Conservation (phyloP, 2,797 vertebrate species). For the Acropternis orthonyx region DNA sequence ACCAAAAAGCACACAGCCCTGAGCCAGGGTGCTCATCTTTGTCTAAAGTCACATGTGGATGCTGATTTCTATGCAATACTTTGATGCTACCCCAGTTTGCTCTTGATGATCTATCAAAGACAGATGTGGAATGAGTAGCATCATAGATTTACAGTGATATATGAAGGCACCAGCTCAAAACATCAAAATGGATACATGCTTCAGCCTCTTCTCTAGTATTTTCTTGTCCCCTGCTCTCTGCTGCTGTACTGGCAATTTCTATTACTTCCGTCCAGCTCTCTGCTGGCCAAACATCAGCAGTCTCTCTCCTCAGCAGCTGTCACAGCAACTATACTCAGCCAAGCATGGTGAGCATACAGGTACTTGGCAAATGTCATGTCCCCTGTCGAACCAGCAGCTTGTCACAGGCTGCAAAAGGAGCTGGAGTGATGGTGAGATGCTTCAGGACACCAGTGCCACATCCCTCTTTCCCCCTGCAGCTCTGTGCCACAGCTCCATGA, state of each 20-base stretch:
- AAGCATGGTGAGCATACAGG: background rate
- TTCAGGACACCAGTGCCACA: rapidly evolving
- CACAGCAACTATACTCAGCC: background rate
- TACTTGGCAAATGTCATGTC: background rate
- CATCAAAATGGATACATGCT: background rate
- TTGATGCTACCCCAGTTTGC: background rate
- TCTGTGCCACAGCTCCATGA: background rate
- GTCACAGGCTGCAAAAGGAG: background rate
- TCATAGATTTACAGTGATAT: background rate
- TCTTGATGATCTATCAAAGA: background rate
- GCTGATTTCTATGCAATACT: background rate
- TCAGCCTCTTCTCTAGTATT: background rate
- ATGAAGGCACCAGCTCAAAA: background rate
- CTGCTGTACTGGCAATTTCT: background rate
- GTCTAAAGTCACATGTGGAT: background rate
- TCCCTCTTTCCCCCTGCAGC: background rate
- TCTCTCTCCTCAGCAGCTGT: background rate
- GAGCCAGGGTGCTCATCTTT: background rate
- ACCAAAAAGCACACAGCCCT: background rate
- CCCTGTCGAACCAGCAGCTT: background rate
- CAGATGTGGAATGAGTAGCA: background rate
- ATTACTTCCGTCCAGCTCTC: background rate
- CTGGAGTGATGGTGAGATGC: background rate
- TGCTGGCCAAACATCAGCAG: background rate
- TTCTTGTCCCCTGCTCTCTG: background rate